Evolutionary conservation across 2,888 invertebrate genomes (phyloP).

Genomic region (Melolontha melolontha): DNA sequence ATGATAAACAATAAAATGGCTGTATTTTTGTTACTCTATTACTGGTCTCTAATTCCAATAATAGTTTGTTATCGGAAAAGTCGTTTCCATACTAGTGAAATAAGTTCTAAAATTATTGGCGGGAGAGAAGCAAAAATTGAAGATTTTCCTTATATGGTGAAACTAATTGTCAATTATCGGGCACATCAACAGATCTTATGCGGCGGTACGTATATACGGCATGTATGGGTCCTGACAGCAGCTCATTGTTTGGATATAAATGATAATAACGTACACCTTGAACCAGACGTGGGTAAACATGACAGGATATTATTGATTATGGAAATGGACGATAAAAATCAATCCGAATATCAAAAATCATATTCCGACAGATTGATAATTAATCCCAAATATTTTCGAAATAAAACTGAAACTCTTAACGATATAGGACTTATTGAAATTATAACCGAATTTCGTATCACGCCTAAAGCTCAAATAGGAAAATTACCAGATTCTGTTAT

Average conservation of each 20-base stretch:
- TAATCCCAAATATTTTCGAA: slow-evolving; percentile 3
- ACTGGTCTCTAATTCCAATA: too few relatives aligned
- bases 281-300: neutral
- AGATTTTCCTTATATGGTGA: slow-evolving; percentile 16
- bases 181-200: neutral
- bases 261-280: neutral
- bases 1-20: too few relatives aligned
- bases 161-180: neutral
- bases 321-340: slow-evolving; percentile 2
- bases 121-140: slow-evolving; percentile 2
- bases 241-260: slow-evolving; percentile 1
- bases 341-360: neutral
- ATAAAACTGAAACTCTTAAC: neutral
- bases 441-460: neutral
- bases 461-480: neutral
- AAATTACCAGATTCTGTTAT: neutral
- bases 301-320: neutral
- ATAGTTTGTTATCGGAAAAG: too few relatives aligned
- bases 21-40: too few relatives aligned
- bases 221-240: neutral
- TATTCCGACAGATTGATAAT: neutral
- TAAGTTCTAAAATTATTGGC: neutral
- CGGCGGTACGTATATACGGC: neutral
- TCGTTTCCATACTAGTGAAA: neutral
- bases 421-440: neutral